These are phyloP conservation scores for Zosterops borbonicus DNA, from an alignment of 2,113 vertebrate species.

Conservation along the genomic window DNA sequence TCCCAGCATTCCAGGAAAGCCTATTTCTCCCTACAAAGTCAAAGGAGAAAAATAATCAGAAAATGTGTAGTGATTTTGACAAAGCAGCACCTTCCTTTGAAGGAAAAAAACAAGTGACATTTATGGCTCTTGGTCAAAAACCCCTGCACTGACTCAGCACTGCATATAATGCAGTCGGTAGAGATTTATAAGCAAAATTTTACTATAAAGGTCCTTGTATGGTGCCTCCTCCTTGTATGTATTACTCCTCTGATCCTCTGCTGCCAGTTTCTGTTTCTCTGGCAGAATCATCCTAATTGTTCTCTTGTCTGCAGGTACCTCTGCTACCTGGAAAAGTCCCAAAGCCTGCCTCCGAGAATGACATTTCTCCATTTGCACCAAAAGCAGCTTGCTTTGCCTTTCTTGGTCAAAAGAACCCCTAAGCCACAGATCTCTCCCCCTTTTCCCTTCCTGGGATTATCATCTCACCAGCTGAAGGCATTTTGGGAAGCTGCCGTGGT, in stretches of 20 bases:
- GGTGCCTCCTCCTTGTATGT: too few relatives aligned
- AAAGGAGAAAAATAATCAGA: conserved; percentile 20
- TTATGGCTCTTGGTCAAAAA: accelerated
- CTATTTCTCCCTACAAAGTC: conserved; percentile 84
- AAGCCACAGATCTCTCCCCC: accelerated
- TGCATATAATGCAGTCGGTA: neutral
- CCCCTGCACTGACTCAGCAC: neutral
- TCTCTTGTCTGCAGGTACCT: neutral
- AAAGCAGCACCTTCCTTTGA: neutral
- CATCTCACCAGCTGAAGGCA: neutral
- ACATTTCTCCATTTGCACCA: neutral
- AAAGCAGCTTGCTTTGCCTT: neutral
- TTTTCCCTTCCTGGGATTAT: neutral
- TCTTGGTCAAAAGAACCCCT: neutral
- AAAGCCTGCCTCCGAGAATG: neutral
- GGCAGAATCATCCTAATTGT: accelerated
- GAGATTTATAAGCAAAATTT: neutral
- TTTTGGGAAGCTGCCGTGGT: neutral
- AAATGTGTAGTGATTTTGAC: neutral
- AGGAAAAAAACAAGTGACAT: neutral
- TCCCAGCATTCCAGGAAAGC: conserved; percentile 95
- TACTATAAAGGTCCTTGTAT: neutral
- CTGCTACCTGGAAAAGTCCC: neutral
- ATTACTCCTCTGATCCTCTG: neutral
- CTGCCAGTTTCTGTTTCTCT: neutral